Evolutionary conservation across 2,888 invertebrate genomes (phyloP), one percentile per base, ranked within the genome.

Genomic region (Mythimna impura): DNA sequence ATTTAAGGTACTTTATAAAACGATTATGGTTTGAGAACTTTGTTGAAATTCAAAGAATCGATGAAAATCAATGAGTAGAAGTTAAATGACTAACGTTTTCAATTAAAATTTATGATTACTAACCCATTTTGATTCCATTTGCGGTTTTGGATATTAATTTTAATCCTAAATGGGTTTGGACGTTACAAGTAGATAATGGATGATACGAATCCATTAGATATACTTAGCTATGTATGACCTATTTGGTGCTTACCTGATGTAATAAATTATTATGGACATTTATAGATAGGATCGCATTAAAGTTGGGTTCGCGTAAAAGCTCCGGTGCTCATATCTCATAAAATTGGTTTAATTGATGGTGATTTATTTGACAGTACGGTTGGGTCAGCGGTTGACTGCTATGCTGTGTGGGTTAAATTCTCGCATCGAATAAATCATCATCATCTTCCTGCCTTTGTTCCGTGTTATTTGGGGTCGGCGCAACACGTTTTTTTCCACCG

Each of bases 111-210:
- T 62, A 76, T 43, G 55, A 57, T 69, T 50, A 66, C 55, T 25
- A 63, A 60, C 17, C 55, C 47, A 60, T 57, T 78, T 81, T 60
- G 20, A 60, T 74, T 74, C 25, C n/a, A 78, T 70, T 78, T 62
- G 36, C 47, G 40, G 20, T 36, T 20, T 14, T 71, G 22, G 54
- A 55, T 43, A 75, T 66, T 55, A 20, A 74, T 71, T 71, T 74
- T 60, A 81, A 74, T 78, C 60, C 52, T 65, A 57, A 78, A 78
- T 82, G 65, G 67, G n/a, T 74, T 71, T 63, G 12, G 47, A 52
- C 12, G 9, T 34, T 25, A 57, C 25, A 55, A 43, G 14, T 54
- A 78, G 34, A 57, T 78, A 73, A 73, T 73, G 17, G 63, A 70
- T 69, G 10, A n/a, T 75, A 66, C 75, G 62, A 62, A 66, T 79